Percentiles rank a stretch among this genome's conserved stretches.
Evolutionary conservation across 2,888 invertebrate species (phyloP).

Genomic region (Cantharis flavilabris): DNA sequence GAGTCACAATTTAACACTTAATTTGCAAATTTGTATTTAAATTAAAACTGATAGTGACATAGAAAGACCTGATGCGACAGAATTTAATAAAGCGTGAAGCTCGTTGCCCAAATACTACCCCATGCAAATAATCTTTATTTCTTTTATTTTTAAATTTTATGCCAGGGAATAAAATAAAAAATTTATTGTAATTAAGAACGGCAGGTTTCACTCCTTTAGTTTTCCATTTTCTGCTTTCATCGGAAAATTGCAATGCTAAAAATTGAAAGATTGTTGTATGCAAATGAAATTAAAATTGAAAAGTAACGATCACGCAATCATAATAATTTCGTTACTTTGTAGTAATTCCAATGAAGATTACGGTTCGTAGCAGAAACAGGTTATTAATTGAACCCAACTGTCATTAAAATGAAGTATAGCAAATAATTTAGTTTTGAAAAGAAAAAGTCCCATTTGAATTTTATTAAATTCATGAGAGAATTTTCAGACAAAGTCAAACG

Average conservation of each 20-base stretch:
- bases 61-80: constrained; percentile 25
- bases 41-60: constrained; percentile 37
- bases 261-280: background rate
- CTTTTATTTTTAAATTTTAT: background rate
- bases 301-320: background rate
- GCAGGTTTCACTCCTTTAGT: background rate
- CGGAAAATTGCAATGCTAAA: background rate
- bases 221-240: background rate
- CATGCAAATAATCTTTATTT: constrained; percentile 10
- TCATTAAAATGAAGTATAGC: background rate
- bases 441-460: background rate
- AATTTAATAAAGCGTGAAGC: constrained; percentile 27
- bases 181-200: background rate
- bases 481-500: background rate
- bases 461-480: background rate
- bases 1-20: constrained; percentile 40
- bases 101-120: constrained; percentile 8
- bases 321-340: background rate
- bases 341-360: background rate
- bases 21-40: constrained; percentile 43
- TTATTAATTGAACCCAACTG: background rate
- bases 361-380: background rate
- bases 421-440: background rate
- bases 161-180: background rate
- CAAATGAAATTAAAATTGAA: background rate